Evolutionary conservation across 2,797 vertebrate species (phyloP).

Genomic region (Halcyon leucocephala): DNA sequence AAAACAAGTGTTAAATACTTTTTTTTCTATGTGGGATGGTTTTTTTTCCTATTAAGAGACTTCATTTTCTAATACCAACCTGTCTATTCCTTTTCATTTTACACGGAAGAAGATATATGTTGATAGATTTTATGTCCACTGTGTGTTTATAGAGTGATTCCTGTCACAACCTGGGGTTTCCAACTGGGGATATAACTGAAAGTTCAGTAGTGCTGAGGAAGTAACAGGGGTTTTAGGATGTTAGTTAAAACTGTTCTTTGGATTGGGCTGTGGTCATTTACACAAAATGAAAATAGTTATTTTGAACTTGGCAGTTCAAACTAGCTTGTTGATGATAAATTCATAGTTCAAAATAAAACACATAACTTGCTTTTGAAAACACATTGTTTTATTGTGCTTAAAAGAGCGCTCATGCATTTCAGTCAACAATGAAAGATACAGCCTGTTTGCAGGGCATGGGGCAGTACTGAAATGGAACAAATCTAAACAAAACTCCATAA

Average conservation of each 20-base stretch:
- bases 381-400: neutral
- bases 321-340: neutral
- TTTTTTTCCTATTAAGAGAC: neutral
- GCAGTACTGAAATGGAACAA: neutral
- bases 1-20: neutral
- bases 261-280: neutral
- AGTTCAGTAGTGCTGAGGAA: neutral
- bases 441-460: neutral
- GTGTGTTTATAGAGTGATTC: neutral
- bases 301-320: neutral
- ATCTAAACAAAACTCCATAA: neutral
- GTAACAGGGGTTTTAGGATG: neutral
- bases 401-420: neutral
- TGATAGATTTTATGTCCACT: neutral
- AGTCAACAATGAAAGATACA: neutral
- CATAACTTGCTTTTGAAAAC: neutral
- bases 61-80: neutral
- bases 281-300: neutral
- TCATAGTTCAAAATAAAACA: neutral
- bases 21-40: neutral
- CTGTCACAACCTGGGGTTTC: neutral
- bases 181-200: neutral
- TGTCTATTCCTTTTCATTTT: neutral
- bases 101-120: neutral
- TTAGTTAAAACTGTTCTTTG: neutral